Evolutionary conservation across 2,113 vertebrate genomes (phyloP).

Genomic region (Fregata magnificens): DNA sequence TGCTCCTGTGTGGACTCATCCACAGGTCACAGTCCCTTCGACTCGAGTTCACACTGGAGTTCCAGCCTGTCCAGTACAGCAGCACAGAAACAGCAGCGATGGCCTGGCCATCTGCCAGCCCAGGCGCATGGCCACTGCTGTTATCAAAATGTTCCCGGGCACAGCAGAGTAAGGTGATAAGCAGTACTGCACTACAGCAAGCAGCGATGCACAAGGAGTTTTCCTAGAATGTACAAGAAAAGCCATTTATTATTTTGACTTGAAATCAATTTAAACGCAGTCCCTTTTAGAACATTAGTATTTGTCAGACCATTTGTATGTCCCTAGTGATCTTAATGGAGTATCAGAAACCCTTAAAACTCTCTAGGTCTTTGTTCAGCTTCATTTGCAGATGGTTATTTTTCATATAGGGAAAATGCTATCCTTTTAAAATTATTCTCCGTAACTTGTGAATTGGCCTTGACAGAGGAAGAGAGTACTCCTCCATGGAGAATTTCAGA

Average conservation of each 20-base stretch:
- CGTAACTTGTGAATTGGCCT: neutral
- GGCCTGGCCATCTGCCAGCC: too few species aligned
- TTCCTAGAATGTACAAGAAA: neutral
- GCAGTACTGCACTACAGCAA: too few species aligned
- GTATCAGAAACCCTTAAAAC: neutral
- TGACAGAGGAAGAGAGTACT: neutral
- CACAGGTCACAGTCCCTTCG: too few species aligned
- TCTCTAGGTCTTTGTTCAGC: neutral
- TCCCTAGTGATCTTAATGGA: neutral
- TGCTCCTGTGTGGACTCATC: too few species aligned
- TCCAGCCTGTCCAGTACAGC: too few species aligned
- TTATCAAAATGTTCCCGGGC: too few species aligned
- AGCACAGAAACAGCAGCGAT: too few species aligned
- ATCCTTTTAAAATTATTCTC: neutral
- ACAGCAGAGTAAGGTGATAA: too few species aligned
- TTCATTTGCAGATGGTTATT: neutral
- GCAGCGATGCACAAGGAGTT: neutral
- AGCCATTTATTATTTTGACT: slow-evolving; percentile 14
- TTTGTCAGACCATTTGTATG: neutral
- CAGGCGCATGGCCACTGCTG: too few species aligned
- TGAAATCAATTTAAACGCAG: slow-evolving; percentile 3
- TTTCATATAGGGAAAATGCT: neutral
- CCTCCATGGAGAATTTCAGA: neutral
- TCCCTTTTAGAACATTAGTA: neutral
- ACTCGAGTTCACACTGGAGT: too few species aligned